Base-by-base conservation (phyloP, 2,113 vertebrate species). In the Notarius quadriscutis region DNA sequence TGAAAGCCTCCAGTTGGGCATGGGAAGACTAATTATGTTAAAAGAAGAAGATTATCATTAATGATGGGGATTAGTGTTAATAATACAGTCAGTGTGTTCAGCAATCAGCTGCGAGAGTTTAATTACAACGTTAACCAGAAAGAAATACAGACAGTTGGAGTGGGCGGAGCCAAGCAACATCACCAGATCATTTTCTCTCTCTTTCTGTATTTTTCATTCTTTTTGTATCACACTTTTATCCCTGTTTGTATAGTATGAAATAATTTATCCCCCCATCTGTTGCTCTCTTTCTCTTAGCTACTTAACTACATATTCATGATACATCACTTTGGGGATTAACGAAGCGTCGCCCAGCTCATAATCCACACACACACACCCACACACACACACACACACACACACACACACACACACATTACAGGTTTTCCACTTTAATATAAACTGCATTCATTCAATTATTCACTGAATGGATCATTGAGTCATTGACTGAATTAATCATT, bases 241-340 rank as follows among this genome's bases (percentile, higher is more conserved):
- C 6, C 20, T 77, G 1, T n/a, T 51, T 27, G n/a, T 11, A 71
- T 11, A 71, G 10, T 17, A 41, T 34, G 30, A 2, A 71, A 18
- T 74, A 7, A 53, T 53, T 53, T 53, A 7, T 50, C 9, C 22
- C 14, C 5, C 15, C 30, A 0, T 60, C 60, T 62, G 18, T 55
- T 50, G 50, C 65, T 77, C 18, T 71, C 58, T 78, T 27, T 58
- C 22, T 57, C 20, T 22, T 5, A 95, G 92, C 91, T 92, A 72
- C 95, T 96, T 96, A 95, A 95, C 95, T 96, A 95, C 93, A 96
- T 96, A 95, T 95, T 96, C 95, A 94, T 95, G 95, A 96, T 96
- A 95, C 92, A 95, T 95, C 96, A 95, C 95, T 96, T 95, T 94
- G 92, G 50, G 92, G 95, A 96, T 96, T 97, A 96, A 94, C 93